Conservation (phyloP, 2,113 vertebrate species). For the Mohoua ochrocephala region DNA sequence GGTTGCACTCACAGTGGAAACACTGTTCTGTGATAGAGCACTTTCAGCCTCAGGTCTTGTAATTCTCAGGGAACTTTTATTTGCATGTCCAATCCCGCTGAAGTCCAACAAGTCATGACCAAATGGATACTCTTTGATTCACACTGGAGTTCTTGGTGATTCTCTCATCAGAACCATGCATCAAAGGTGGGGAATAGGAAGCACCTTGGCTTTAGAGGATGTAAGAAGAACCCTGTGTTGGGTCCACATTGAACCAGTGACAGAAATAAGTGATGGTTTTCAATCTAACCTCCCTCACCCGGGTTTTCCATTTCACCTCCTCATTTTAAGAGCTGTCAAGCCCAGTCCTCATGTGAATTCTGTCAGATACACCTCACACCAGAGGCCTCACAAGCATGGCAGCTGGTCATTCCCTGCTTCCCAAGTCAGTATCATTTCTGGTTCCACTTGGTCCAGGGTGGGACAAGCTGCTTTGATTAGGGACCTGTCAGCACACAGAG, state of each 20-base stretch:
- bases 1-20: neutral
- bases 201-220: neutral
- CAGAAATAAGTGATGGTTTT: neutral
- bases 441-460: neutral
- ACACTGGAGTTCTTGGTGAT: neutral
- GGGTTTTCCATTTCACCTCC: neutral
- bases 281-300: neutral
- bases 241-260: neutral
- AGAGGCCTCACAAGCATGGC: fast-evolving
- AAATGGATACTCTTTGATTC: neutral
- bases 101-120: neutral
- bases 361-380: neutral
- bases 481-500: neutral
- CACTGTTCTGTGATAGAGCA: neutral
- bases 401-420: neutral
- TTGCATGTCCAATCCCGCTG: neutral
- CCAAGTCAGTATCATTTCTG: neutral
- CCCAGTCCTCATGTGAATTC: neutral
- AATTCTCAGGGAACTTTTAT: neutral
- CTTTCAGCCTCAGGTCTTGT: neutral
- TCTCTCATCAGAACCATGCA: neutral
- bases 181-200: neutral
- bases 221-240: neutral
- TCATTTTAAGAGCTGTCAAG: neutral
- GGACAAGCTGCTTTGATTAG: neutral